Conservation (phyloP, 1,140 invertebrate genomes). For the Drosophila varians region DNA sequence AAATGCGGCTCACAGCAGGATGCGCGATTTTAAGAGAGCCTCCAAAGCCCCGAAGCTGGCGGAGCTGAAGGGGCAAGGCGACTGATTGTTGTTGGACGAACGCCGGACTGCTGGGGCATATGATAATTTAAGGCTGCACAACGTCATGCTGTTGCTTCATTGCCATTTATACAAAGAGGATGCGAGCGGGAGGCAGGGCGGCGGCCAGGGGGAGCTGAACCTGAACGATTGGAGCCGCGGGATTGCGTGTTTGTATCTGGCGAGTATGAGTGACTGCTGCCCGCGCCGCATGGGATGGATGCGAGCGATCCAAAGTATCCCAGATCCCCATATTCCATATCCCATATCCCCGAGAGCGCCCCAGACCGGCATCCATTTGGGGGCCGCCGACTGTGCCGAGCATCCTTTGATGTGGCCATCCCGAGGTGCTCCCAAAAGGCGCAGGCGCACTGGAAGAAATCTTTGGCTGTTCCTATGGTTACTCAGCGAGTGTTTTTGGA, state of each 20-base stretch:
- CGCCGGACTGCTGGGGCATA: constrained; percentile 61
- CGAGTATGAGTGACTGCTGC: constrained; percentile 80
- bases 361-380: constrained; percentile 45
- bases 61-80: constrained; percentile 9
- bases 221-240: constrained; percentile 44
- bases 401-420: constrained; percentile 75
- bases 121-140: constrained; percentile 82
- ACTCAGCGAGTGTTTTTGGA: not conserved
- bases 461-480: not conserved
- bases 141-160: constrained; percentile 79
- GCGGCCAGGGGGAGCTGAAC: constrained; percentile 10
- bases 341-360: constrained; percentile 5
- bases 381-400: constrained; percentile 75
- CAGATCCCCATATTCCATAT: constrained; percentile 19
- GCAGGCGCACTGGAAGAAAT: constrained; percentile 6
- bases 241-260: constrained; percentile 69
- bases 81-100: constrained; percentile 59
- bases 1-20: constrained; percentile 82
- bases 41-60: constrained; percentile 17
- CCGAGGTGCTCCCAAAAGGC: constrained; percentile 28
- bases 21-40: constrained; percentile 58
- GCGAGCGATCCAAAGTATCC: constrained; percentile 2
- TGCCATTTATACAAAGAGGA: constrained; percentile 72
- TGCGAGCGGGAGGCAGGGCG: not conserved
- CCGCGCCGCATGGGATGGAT: constrained; percentile 58